Base-by-base conservation (phyloP, 2,888 invertebrate genomes). In the Deilephila elpenor region DNA sequence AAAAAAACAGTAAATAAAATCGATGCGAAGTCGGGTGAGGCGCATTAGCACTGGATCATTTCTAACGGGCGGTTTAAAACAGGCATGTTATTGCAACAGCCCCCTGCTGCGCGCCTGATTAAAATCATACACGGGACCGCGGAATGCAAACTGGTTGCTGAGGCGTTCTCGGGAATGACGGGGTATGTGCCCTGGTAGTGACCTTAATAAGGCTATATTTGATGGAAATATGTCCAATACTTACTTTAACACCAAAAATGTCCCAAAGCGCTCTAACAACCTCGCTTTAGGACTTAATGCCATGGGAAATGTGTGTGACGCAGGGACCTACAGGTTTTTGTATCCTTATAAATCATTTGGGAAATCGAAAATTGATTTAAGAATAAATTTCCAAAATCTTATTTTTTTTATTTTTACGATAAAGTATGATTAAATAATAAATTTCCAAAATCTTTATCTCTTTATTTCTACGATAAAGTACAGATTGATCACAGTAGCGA, bases 81-180 rank as follows among this genome's bases (percentile, higher is more conserved):
- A 51, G 67, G 6, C 67, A 51, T 51, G 67, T 67, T 62, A 62
- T 62, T 62, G 71, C 72, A 56, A 53, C 60, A 53, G 64, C 67
- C 29, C 62, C 77, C 76, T 64, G 77, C 75, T 44, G 77, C 44
- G 75, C 60, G 64, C 37, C 75, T 72, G 76, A 77, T 76, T 75
- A 62, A 74, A 73, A 70, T 73, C 70, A 25, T 70, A 73, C 59
- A 44, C 59, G 44, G 59, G 72, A 73, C 34, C 37, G 37, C 25
- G 25, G 25, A 25, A 51, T 51, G 51, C 67, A 67, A 67, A 67
- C 67, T 67, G 67, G 67, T 67, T 67, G 51, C 3, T 8, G 25
- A 51, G 44, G 4, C 64, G 67, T 44, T 44, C 25, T 51, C 44
- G 25, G 37, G 20, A 5, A 17, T 62, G 62, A 44, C 56, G 37